A percentile compares a stretch with the other conserved stretches of the same genome.
Conservation (phyloP, 1,140 invertebrate species). For the Sesamia nonagrioides region DNA sequence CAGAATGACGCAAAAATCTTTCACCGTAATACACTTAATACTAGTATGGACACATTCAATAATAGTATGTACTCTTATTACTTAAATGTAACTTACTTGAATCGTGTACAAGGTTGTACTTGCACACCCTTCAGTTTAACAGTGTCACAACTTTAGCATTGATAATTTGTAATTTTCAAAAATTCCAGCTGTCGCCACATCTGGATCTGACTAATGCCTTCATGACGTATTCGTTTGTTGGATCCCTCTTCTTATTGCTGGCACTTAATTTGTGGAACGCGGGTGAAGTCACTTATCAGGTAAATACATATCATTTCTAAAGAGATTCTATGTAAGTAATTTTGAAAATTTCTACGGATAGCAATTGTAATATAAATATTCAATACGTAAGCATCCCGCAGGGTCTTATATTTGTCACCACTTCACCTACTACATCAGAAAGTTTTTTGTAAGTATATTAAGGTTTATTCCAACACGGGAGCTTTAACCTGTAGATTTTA, state of each 20-base stretch:
- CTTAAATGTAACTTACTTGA: no score
- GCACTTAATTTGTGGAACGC: constrained; percentile 80
- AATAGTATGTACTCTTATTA: no score
- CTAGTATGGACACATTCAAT: no score
- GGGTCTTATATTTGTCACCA: constrained; percentile 10
- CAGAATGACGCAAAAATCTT: no score
- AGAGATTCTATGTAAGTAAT: background rate
- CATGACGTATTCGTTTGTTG: constrained; percentile 81
- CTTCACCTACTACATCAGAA: background rate
- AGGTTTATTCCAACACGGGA: constrained; percentile 21
- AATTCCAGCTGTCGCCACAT: constrained; percentile 70
- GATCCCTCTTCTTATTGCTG: constrained; percentile 75
- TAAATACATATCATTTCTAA: constrained; percentile 38
- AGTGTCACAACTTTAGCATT: background rate
- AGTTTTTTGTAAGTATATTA: constrained; percentile 12
- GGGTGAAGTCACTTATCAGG: constrained; percentile 81
- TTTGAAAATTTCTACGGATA: background rate
- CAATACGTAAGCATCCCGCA: background rate
- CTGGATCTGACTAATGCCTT: constrained; percentile 78
- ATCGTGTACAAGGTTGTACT: no score
- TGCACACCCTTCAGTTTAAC: no score
- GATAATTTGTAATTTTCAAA: no score
- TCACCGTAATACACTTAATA: no score
- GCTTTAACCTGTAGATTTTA: constrained; percentile 23
- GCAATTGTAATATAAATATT: background rate